Evolutionary conservation across 2,797 vertebrate genomes (phyloP).

Genomic region (Catamblyrhynchus diadema): DNA sequence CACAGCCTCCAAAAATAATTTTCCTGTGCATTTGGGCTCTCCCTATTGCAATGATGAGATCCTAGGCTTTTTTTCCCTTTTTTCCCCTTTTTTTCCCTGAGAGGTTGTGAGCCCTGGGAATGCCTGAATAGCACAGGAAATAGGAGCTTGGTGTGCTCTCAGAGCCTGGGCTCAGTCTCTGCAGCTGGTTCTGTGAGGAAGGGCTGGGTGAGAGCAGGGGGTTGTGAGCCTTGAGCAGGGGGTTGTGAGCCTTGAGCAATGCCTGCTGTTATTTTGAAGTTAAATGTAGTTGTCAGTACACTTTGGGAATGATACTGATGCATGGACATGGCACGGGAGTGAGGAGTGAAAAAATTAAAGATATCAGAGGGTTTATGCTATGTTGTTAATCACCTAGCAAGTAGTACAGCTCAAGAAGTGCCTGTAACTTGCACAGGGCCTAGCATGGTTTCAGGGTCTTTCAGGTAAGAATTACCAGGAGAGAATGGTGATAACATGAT

Average conservation of each 20-base stretch:
- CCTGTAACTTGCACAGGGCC: neutral
- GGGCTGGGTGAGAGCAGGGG: neutral
- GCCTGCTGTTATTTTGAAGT: neutral
- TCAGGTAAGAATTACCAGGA: neutral
- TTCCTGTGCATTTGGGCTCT: neutral
- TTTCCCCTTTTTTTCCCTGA: neutral
- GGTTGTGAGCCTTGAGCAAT: neutral
- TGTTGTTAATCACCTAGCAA: neutral
- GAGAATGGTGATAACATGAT: neutral
- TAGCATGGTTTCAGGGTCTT: neutral
- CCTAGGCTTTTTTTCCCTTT: neutral
- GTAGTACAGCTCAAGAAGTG: neutral
- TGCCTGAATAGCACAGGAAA: neutral
- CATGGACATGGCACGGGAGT: neutral
- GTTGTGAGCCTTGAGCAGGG: neutral
- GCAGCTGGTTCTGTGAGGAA: neutral
- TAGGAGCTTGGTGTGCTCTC: neutral
- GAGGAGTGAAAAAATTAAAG: neutral
- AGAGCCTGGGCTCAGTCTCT: neutral
- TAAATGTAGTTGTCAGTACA: neutral
- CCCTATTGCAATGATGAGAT: fast-evolving
- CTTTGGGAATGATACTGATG: neutral
- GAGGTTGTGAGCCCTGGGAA: neutral
- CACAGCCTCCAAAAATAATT: neutral
- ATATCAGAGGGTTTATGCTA: neutral